phyloP scores from a whole-genome alignment of 2,797 vertebrate species.

The Hippoglossus hippoglossus region DNA sequence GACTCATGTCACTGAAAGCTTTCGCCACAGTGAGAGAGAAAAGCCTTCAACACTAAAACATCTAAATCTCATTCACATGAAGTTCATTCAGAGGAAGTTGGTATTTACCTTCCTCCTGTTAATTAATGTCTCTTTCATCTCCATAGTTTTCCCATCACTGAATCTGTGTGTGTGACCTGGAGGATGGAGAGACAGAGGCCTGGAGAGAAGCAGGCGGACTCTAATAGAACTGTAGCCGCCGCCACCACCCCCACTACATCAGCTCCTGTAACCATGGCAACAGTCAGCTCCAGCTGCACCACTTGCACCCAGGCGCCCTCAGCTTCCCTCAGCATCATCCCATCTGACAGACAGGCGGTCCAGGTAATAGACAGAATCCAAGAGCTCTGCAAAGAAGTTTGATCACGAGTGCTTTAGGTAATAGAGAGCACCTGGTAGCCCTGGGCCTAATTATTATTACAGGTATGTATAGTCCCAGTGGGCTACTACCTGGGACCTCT shows the following conservation, averaged over 20 bases:
- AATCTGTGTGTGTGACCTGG: constrained; percentile 51
- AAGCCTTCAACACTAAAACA: not conserved
- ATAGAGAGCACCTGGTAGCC: too few relatives aligned
- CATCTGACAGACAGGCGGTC: constrained; percentile 90
- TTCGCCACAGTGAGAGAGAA: not conserved
- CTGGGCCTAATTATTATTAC: too few relatives aligned
- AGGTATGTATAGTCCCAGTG: too few relatives aligned
- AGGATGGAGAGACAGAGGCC: constrained; percentile 69
- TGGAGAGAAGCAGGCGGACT: constrained; percentile 85
- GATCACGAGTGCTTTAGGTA: too few relatives aligned
- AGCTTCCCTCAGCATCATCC: constrained; percentile 87
- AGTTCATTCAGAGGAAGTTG: not conserved
- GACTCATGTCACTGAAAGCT: too few relatives aligned
- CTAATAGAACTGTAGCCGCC: constrained; percentile 65
- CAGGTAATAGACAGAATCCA: constrained; percentile 83
- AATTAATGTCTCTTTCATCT: constrained; percentile 20
- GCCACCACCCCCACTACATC: constrained; percentile 68
- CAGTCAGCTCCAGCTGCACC: constrained; percentile 79
- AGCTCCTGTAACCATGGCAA: constrained; percentile 81
- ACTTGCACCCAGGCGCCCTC: constrained; percentile 84
- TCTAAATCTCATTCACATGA: not conserved
- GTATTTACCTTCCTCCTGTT: constrained; percentile 1
- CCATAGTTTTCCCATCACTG: constrained; percentile 51
- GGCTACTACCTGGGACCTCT: too few relatives aligned
- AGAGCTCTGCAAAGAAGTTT: too few relatives aligned